phyloP scores from a whole-genome alignment of 64 coral and sea anemone species.

The Montipora cactus region DNA sequence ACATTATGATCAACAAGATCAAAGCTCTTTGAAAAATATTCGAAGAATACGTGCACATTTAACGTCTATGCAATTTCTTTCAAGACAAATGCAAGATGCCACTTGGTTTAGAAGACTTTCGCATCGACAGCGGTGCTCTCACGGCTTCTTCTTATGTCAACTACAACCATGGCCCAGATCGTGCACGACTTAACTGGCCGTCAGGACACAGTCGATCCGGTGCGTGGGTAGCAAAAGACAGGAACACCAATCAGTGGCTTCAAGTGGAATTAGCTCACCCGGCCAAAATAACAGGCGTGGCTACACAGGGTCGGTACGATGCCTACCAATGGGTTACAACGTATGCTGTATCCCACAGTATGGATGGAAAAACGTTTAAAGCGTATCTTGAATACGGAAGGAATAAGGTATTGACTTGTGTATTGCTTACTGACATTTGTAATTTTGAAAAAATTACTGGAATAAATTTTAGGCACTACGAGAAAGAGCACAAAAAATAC shows the following conservation, averaged over 20 bases:
- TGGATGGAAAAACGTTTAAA: constrained; percentile 48
- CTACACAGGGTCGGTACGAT: constrained; percentile 86
- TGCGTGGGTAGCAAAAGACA: constrained; percentile 67
- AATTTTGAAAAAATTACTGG: too few relatives aligned
- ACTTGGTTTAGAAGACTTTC: constrained; percentile 82
- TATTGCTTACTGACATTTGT: too few relatives aligned
- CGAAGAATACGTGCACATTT: too few relatives aligned
- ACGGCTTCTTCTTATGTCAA: constrained; percentile 73
- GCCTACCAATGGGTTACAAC: constrained; percentile 86
- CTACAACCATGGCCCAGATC: constrained; percentile 69
- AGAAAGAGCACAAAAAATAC: too few relatives aligned
- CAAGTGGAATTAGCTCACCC: constrained; percentile 64
- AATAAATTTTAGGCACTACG: too few relatives aligned
- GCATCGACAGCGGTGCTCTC: constrained; percentile 43
- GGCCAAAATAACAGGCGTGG: constrained; percentile 81
- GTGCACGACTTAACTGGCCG: constrained; percentile 62
- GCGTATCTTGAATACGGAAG: constrained; percentile 28
- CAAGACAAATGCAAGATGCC: constrained; percentile 66
- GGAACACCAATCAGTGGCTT: constrained; percentile 76
- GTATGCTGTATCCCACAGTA: constrained; percentile 66
- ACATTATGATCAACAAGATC: too few relatives aligned
- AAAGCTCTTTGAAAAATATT: too few relatives aligned
- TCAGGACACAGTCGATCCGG: constrained; percentile 66
- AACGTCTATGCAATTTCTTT: neutral
- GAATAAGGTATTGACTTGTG: neutral